Evolutionary conservation across 1,140 invertebrate species (phyloP), one percentile per base, ranked within the genome.

Genomic region (Drosophila prosaltans): DNA sequence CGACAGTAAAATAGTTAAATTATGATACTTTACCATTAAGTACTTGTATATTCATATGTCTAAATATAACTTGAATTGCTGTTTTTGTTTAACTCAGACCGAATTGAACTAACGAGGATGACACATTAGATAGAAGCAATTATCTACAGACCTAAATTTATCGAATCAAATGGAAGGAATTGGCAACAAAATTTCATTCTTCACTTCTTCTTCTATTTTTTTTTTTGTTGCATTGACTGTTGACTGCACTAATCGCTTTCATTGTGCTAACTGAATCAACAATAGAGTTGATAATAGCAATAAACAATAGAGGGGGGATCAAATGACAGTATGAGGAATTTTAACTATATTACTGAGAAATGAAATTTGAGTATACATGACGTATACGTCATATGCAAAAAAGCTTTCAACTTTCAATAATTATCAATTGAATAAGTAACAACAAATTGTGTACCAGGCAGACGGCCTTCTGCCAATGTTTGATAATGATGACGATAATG

Each of bases 311-410:
- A 36, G 64, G 65, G 62, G 64, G 65, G 62, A 77, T 88, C 65
- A 43, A 4, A 24, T 86, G 71, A 36, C 80, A 67, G 9, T 86
- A 80, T 65, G 60, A 72, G 39, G 83, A 86, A 86, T 86, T 86
- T 80, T 69, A 26, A 55, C 63, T 69, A 55, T 55, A 80, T 88
- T 86, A 88, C 83, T 16, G 9, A 16, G 82, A 86, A 86, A 11
- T 36, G 72, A 43, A 83, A 80, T 36, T 28, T 3, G 54, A 80
- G 30, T 4, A 21, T 9, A 65, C 72, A 62, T 86, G 80, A 88
- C 82, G 83, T 86, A 86, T 86, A 78, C 80, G 67, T 65, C 65
- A 76, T 69, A 55, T 59, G 57, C 16, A 28, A 61, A 78, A 26
- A 60, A 28, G 30, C n/a, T 26, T 26, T 30, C 39, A 11, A 40